These are phyloP conservation scores for Leiothrix lutea DNA, from an alignment of 2,113 vertebrate species.

Conservation along the genomic window DNA sequence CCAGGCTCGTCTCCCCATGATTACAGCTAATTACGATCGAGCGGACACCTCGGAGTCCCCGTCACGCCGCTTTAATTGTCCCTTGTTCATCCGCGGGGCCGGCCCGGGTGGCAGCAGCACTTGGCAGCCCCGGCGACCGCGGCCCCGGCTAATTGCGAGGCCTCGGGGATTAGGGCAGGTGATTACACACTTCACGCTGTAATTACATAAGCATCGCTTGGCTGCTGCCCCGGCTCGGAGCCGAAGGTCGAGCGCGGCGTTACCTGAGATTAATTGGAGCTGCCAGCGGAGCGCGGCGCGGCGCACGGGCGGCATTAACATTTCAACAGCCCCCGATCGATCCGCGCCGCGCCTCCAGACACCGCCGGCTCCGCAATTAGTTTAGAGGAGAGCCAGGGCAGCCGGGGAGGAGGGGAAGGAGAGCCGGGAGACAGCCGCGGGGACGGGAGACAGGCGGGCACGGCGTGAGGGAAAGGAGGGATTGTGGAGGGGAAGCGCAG, in stretches of 20 bases:
- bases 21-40: constrained; percentile 95
- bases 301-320: constrained; percentile 95
- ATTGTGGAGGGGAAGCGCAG: not conserved
- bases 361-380: constrained; percentile 78
- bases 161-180: constrained; percentile 90
- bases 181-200: constrained; percentile 93
- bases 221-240: constrained; percentile 84
- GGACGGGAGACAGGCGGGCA: not conserved
- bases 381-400: constrained; percentile 74
- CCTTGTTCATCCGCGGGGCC: constrained; percentile 88
- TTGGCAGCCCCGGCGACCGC: constrained; percentile 77
- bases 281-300: constrained; percentile 86
- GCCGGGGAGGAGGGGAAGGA: not conserved
- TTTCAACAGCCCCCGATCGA: constrained; percentile 85
- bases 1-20: constrained; percentile 80
- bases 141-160: constrained; percentile 91
- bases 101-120: constrained; percentile 76
- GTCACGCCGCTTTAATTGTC: constrained; percentile 89
- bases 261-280: constrained; percentile 99
- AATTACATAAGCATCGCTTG: constrained; percentile 97
- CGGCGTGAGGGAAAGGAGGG: not conserved
- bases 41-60: constrained; percentile 85
- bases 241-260: constrained; percentile 88
- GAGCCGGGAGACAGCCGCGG: not conserved
- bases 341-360: constrained; percentile 78